Evolutionary conservation across 2,113 vertebrate genomes (phyloP).

Genomic region (Rattus norvegicus): GRCr8 NC_086020.1:203095501-203096000

Average conservation of each 20-base stretch:
- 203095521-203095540: neutral
- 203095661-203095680: fast-evolving
- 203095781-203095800: neutral
- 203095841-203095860: neutral
- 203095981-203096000: neutral
- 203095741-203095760: neutral
- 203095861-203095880: neutral
- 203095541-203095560: neutral
- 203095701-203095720: neutral
- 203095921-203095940: neutral
- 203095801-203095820: neutral
- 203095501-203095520: neutral
- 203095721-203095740: neutral
- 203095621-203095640: neutral
- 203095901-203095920: neutral
- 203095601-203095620: neutral
- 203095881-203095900: neutral
- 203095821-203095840: neutral
- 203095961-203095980: neutral
- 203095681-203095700: neutral
- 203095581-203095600: neutral
- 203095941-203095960: neutral
- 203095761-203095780: neutral
- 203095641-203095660: neutral
- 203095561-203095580: neutral